Conservation (phyloP, 2,888 invertebrate genomes). For the Rhaphigaster nebulosa region DNA sequence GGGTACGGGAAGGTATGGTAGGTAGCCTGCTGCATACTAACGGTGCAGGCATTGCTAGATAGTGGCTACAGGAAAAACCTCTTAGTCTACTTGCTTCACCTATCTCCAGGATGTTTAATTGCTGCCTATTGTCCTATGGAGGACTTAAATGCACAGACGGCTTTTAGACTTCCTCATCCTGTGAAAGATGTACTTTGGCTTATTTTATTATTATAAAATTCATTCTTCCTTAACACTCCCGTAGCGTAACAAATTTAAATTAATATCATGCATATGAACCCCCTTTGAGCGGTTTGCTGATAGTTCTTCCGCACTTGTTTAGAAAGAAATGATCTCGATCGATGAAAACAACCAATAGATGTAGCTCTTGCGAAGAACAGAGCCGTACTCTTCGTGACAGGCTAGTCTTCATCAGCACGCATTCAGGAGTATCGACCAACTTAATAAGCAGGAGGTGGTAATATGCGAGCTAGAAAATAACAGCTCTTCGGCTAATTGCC, state of each 20-base stretch:
- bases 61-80: not conserved
- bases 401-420: not conserved
- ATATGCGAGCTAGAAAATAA: not conserved
- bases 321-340: too few species aligned
- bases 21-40: not conserved
- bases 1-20: not conserved
- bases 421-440: not conserved
- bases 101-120: not conserved
- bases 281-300: too few species aligned
- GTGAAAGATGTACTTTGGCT: not conserved
- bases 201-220: too few species aligned
- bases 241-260: too few species aligned
- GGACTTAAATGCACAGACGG: not conserved
- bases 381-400: not conserved
- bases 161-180: not conserved
- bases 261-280: too few species aligned
- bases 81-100: not conserved
- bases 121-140: not conserved
- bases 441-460: not conserved
- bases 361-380: not conserved
- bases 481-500: not conserved
- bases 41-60: not conserved
- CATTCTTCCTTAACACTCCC: too few species aligned
- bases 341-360: too few species aligned
- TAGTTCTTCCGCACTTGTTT: too few species aligned